These are phyloP conservation scores for Bovichtus variegatus DNA, from an alignment of 2,797 vertebrate genomes.

Conservation along the genomic window DNA sequence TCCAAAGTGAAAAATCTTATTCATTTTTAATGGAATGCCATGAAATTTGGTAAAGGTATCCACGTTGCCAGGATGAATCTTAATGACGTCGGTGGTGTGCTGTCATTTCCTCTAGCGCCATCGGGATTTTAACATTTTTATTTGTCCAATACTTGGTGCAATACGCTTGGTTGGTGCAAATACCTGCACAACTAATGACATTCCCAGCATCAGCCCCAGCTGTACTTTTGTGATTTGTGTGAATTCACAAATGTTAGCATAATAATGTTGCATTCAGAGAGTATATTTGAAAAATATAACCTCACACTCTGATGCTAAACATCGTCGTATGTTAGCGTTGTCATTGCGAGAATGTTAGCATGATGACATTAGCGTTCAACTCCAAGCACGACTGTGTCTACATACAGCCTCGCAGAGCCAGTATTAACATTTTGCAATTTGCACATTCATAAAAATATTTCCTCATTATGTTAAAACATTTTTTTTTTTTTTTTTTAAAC, in stretches of 20 bases:
- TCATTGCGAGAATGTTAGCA: neutral
- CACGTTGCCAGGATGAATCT: neutral
- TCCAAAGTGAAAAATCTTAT: neutral
- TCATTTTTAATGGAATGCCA: neutral
- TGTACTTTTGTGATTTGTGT: neutral
- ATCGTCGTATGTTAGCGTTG: neutral
- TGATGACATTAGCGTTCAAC: neutral
- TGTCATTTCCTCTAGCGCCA: neutral
- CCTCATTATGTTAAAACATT: neutral
- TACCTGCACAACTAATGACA: neutral
- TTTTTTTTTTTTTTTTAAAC: too few species aligned
- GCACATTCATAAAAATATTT: neutral
- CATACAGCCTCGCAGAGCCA: neutral
- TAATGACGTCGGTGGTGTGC: neutral
- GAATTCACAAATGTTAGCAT: neutral
- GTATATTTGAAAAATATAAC: neutral
- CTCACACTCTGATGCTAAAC: too few species aligned
- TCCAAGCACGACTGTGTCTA: neutral
- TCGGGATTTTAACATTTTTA: neutral
- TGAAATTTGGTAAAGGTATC: neutral
- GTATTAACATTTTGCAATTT: conserved; percentile 5
- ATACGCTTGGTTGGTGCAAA: too few species aligned
- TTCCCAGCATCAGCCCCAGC: neutral
- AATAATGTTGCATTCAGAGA: neutral
- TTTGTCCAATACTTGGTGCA: too few species aligned